Evolutionary conservation across 2,797 vertebrate species (phyloP).

Genomic region (Limnodromus scolopaceus): DNA sequence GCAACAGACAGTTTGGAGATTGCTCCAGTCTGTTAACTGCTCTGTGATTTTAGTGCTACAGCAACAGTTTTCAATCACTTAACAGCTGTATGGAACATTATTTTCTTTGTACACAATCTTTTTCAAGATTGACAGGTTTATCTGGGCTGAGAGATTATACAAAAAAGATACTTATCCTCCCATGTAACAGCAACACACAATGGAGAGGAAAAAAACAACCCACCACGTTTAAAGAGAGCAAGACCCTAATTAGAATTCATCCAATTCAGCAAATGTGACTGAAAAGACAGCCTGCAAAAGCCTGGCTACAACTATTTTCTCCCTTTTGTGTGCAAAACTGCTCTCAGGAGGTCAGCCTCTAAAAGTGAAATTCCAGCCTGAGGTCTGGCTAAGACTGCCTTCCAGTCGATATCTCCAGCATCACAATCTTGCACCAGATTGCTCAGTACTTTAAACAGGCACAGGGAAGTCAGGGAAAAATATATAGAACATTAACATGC

Average conservation of each 20-base stretch:
- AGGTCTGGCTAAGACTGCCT: background rate
- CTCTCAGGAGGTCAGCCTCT: background rate
- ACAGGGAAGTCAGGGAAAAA: background rate
- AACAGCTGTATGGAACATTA: background rate
- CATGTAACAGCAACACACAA: background rate
- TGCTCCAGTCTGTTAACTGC: background rate
- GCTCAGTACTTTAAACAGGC: background rate
- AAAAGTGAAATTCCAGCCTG: background rate
- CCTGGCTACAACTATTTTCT: background rate
- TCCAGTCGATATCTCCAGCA: background rate
- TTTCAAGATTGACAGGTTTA: background rate
- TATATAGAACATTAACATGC: background rate
- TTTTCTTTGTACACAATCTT: background rate
- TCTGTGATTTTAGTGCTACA: background rate
- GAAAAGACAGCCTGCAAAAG: background rate
- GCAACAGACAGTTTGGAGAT: background rate
- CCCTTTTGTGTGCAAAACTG: background rate
- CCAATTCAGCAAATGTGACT: background rate
- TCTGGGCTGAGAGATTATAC: background rate
- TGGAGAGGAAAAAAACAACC: accelerated
- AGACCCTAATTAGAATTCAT: background rate
- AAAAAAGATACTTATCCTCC: background rate
- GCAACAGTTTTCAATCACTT: background rate
- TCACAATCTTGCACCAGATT: background rate
- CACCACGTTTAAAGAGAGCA: background rate